These are phyloP conservation scores for Petaurus breviceps DNA, from an alignment of 2,113 vertebrate genomes.

Conservation along the genomic window DNA sequence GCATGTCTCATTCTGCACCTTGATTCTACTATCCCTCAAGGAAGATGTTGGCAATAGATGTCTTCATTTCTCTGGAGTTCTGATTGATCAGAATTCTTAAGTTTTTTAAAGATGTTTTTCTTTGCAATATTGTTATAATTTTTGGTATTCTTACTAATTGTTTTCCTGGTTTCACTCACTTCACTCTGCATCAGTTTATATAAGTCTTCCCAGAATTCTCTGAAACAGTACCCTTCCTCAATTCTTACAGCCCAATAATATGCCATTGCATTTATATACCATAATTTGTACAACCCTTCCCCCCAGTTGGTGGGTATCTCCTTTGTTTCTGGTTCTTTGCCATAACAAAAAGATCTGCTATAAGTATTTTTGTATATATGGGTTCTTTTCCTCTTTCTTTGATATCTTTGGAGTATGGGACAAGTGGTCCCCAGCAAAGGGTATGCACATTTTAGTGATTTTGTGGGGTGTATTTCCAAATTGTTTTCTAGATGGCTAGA, in stretches of 20 bases:
- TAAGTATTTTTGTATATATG: not conserved
- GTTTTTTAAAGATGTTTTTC: not conserved
- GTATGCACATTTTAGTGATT: not conserved
- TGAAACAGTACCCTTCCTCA: not conserved
- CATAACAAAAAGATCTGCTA: not conserved
- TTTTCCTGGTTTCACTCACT: not conserved
- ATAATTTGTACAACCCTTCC: not conserved
- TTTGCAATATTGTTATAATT: not conserved
- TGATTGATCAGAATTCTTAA: not conserved
- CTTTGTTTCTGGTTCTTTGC: not conserved
- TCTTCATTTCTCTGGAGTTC: not conserved
- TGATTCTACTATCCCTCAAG: not conserved
- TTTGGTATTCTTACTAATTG: not conserved
- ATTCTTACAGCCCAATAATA: not conserved
- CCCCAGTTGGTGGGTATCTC: not conserved
- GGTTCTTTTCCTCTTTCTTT: not conserved
- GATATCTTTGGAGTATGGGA: not conserved
- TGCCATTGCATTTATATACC: not conserved
- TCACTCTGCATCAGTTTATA: not conserved
- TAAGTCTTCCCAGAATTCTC: not conserved
- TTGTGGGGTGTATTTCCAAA: not conserved
- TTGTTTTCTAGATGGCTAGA: not conserved
- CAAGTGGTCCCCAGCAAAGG: not conserved
- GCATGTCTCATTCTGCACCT: not conserved
- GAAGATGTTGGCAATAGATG: not conserved